Conservation (phyloP, 2,888 invertebrate genomes). For the Megalurothrips usitatus region DNA sequence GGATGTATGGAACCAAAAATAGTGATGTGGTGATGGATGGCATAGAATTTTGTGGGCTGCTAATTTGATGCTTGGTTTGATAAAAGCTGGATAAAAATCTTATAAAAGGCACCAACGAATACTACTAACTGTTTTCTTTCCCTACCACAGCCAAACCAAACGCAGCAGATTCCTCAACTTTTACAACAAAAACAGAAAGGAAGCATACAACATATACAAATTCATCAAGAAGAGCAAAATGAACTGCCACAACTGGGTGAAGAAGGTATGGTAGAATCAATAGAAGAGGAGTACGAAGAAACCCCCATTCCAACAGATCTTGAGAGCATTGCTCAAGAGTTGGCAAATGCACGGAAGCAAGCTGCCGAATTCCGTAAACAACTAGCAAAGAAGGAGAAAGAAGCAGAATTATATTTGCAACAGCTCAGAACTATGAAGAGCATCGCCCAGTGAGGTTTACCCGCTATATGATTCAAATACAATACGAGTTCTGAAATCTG, state of each 20-base stretch:
- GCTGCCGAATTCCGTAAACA: conserved; percentile 46
- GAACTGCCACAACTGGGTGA: conserved; percentile 43
- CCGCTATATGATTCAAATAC: no score
- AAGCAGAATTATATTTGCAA: conserved; percentile 48
- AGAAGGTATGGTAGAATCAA: conserved; percentile 45
- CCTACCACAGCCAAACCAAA: background rate
- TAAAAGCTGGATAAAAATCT: no score
- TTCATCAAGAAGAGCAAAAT: conserved; percentile 36
- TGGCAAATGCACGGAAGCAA: conserved; percentile 45
- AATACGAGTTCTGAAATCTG: no score
- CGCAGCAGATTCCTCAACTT: background rate
- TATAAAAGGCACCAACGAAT: no score
- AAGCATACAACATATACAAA: background rate
- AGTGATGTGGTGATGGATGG: no score
- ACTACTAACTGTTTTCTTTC: background rate
- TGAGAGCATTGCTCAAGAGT: conserved; percentile 37
- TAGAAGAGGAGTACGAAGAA: conserved; percentile 50
- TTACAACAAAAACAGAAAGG: conserved; percentile 8
- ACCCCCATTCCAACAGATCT: background rate
- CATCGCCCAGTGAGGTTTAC: background rate
- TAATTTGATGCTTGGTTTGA: no score
- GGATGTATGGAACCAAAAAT: no score
- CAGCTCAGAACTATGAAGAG: conserved; percentile 43
- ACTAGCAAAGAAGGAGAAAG: conserved; percentile 46
- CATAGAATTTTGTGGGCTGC: no score